Conservation (phyloP, 2,888 invertebrate genomes). For the Gisinianus flammeolus region DNA sequence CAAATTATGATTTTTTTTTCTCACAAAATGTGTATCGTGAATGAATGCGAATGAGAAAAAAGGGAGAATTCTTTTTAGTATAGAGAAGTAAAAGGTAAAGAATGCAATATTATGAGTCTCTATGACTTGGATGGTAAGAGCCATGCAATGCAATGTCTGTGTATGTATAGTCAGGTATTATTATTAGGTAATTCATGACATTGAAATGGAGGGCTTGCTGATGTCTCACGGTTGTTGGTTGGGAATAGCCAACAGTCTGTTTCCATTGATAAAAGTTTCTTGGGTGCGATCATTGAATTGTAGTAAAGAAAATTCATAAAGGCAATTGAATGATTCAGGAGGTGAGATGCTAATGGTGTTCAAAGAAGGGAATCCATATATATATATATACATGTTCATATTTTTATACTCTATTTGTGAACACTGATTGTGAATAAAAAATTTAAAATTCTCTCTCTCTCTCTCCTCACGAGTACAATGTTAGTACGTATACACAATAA, state of each 20-base stretch:
- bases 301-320: slow-evolving; percentile 29
- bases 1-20: slow-evolving; percentile 29
- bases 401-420: background rate
- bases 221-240: slow-evolving; percentile 37
- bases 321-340: slow-evolving; percentile 36
- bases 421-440: background rate
- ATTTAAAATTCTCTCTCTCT: background rate
- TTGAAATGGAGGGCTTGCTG: slow-evolving; percentile 18
- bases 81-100: no score
- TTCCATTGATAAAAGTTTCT: slow-evolving; percentile 37
- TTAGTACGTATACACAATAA: background rate
- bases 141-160: no score
- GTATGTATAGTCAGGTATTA: slow-evolving; percentile 7
- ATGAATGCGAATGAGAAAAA: no score
- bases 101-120: slow-evolving; percentile 16
- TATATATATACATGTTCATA: background rate
- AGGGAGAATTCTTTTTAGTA: no score
- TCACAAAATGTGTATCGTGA: no score
- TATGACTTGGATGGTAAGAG: background rate
- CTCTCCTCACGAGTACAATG: slow-evolving; percentile 13
- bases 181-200: slow-evolving; percentile 6
- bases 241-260: background rate
- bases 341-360: slow-evolving; percentile 36
- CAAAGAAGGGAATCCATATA: slow-evolving; percentile 20
- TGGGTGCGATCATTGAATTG: slow-evolving; percentile 28